Evolutionary conservation across 2,113 vertebrate species (phyloP).

Genomic region (Cavia porcellus): DNA sequence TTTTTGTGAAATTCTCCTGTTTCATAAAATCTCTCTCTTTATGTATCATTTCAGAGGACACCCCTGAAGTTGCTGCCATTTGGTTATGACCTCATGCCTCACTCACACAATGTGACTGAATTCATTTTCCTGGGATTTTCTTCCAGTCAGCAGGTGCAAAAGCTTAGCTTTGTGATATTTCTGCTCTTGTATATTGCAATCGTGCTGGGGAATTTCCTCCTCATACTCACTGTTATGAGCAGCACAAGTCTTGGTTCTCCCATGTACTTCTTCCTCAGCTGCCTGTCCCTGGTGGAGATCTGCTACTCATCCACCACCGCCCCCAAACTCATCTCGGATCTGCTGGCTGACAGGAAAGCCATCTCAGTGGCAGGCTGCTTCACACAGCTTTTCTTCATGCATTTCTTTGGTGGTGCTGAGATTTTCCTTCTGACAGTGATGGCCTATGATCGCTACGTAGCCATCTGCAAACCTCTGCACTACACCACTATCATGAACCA

Average conservation of each 20-base stretch:
- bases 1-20: neutral
- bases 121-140: constrained; percentile 74
- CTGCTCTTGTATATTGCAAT: constrained; percentile 66
- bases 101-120: constrained; percentile 43
- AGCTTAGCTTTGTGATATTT: constrained; percentile 61
- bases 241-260: constrained; percentile 72
- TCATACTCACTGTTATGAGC: constrained; percentile 44
- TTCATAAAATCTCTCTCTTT: neutral
- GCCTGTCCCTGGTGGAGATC: constrained; percentile 74
- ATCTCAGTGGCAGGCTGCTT: constrained; percentile 71
- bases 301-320: constrained; percentile 71
- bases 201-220: constrained; percentile 63
- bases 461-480: constrained; percentile 68
- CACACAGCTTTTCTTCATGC: constrained; percentile 68
- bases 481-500: constrained; percentile 60
- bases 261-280: constrained; percentile 81
- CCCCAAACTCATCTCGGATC: constrained; percentile 75
- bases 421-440: constrained; percentile 69
- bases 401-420: constrained; percentile 71
- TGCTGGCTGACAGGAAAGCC: constrained; percentile 62
- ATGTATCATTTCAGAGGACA: constrained; percentile 44
- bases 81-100: neutral
- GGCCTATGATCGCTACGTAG: constrained; percentile 67
- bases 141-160: neutral
- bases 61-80: neutral